phyloP scores from a whole-genome alignment of 2,113 vertebrate genomes.

The Paradisaea rubra region DNA sequence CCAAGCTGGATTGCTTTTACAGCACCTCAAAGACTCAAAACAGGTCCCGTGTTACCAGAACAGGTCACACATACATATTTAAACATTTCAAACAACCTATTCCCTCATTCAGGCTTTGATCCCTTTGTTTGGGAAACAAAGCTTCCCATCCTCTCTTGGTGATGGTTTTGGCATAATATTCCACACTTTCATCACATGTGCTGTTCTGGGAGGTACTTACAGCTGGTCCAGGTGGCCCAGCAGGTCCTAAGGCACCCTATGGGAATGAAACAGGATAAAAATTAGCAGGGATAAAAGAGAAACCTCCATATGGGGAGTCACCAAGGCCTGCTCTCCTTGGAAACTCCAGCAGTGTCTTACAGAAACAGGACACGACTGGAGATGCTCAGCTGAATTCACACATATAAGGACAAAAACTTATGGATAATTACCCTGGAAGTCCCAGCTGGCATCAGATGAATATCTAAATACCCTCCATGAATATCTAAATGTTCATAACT shows the following conservation, averaged over 20 bases:
- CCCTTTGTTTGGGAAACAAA: background rate
- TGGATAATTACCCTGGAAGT: background rate
- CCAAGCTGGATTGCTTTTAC: background rate
- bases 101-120: background rate
- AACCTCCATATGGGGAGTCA: fast-evolving
- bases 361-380: background rate
- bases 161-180: background rate
- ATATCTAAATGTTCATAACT: background rate
- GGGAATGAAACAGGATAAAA: background rate
- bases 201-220: constrained; percentile 74
- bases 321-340: background rate
- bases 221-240: constrained; percentile 84
- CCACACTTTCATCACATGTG: fast-evolving
- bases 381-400: background rate
- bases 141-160: background rate
- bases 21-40: background rate
- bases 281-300: background rate
- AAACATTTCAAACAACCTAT: background rate
- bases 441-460: background rate
- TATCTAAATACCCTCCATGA: background rate
- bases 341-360: background rate
- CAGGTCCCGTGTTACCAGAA: background rate
- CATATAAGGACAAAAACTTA: background rate
- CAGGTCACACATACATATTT: background rate
- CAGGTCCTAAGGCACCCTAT: constrained; percentile 85